A percentile compares a stretch with the other conserved stretches of the same genome.
Conservation (phyloP, 2,113 vertebrate genomes). For the Aix galericulata region DNA sequence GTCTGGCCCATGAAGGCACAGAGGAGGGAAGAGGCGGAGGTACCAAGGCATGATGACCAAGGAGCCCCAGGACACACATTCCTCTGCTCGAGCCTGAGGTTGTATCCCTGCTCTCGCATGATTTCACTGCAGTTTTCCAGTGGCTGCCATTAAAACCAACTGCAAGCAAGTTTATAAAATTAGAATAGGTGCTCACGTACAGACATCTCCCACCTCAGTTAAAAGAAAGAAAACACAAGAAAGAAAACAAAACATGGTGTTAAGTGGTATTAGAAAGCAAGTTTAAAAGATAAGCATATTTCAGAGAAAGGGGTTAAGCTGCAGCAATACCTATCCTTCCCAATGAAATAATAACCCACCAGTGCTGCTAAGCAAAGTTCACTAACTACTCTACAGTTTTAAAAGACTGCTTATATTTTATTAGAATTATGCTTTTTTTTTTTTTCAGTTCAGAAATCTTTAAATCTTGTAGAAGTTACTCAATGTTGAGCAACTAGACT, state of each 20-base stretch:
- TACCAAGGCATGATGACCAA: background rate
- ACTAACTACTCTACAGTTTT: background rate
- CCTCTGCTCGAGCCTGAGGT: background rate
- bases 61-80: accelerated
- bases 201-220: background rate
- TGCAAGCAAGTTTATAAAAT: background rate
- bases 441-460: background rate
- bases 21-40: background rate
- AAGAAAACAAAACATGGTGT: background rate
- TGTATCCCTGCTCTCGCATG: background rate
- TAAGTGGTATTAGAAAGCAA: background rate
- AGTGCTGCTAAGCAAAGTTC: background rate
- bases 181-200: background rate
- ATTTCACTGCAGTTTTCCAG: background rate
- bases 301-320: background rate
- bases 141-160: accelerated
- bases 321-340: background rate
- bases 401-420: background rate
- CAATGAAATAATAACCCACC: background rate
- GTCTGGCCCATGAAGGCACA: background rate
- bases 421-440: background rate
- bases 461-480: background rate
- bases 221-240: background rate
- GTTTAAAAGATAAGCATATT: background rate
- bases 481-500: background rate